Percentiles rank a stretch among this genome's conserved stretches.
Conservation (phyloP, 1,140 invertebrate genomes). For the Caerostris extrusa region DNA sequence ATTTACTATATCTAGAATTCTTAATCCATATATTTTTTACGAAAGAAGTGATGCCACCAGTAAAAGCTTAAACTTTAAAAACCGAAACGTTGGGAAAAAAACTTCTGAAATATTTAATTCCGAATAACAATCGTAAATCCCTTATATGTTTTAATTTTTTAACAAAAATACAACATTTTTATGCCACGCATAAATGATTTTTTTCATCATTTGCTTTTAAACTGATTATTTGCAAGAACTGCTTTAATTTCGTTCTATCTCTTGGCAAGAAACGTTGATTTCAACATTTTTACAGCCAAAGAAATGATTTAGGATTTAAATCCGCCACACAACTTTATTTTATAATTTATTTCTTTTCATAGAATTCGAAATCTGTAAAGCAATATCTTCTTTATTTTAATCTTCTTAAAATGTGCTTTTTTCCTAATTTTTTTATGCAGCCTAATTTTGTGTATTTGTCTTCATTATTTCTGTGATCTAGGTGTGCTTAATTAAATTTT, state of each 20-base stretch:
- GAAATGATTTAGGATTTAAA: constrained; percentile 24
- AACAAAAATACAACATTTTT: not conserved
- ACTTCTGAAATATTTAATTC: too few relatives aligned
- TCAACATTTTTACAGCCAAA: not conserved
- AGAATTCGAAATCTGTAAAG: not conserved
- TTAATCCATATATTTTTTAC: too few relatives aligned
- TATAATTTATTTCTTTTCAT: not conserved
- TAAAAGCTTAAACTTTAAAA: too few relatives aligned
- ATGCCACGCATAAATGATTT: too few relatives aligned
- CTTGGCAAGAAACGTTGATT: not conserved
- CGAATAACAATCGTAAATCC: not conserved
- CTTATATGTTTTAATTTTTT: not conserved
- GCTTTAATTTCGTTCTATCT: not conserved
- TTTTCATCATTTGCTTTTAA: not conserved
- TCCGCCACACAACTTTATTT: not conserved
- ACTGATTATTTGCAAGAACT: constrained; percentile 23
- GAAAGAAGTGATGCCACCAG: too few relatives aligned
- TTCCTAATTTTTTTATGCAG: not conserved
- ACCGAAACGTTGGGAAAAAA: too few relatives aligned
- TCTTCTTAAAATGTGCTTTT: constrained; percentile 11
- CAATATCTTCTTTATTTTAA: constrained; percentile 9
- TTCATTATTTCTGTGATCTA: constrained; percentile 19
- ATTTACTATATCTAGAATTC: too few relatives aligned
- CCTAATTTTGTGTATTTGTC: not conserved
- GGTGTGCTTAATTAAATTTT: too few relatives aligned